phyloP scores from a whole-genome alignment of 2,113 vertebrate species.

The Saguinus imperator region DNA sequence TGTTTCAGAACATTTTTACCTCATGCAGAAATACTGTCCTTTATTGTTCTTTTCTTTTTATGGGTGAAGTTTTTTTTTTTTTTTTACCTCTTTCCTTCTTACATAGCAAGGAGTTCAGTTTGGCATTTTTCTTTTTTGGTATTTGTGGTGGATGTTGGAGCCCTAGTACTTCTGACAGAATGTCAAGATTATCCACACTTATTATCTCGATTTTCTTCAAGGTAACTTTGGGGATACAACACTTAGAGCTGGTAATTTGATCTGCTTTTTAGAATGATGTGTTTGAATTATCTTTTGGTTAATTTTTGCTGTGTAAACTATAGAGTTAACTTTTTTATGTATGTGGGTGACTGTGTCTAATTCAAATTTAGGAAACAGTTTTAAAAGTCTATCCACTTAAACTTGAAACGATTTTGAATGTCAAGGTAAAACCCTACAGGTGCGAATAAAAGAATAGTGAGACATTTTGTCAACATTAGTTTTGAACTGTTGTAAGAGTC shows the following conservation, averaged over 20 bases:
- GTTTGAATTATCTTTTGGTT: background rate
- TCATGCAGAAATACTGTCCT: background rate
- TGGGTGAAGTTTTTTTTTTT: background rate
- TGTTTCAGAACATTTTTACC: background rate
- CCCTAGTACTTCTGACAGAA: background rate
- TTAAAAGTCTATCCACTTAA: background rate
- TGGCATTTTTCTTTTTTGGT: background rate
- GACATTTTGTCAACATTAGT: background rate
- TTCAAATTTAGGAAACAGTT: conserved; percentile 6
- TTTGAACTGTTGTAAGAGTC: background rate
- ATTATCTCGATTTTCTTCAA: background rate
- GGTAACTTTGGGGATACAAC: background rate
- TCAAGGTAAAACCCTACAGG: background rate
- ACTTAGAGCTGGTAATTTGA: background rate
- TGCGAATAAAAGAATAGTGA: background rate
- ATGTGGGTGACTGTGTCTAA: background rate
- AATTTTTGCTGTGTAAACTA: background rate
- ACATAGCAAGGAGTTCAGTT: background rate
- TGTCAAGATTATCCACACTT: background rate
- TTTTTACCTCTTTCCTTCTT: background rate
- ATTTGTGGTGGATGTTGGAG: background rate
- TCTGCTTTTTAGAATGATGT: background rate
- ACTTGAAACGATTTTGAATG: conserved; percentile 22
- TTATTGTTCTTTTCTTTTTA: background rate
- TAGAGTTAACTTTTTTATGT: background rate